These are phyloP conservation scores for Macrotrachela quadricornifera DNA, from an alignment of 1,140 invertebrate species.

Conservation along the genomic window DNA sequence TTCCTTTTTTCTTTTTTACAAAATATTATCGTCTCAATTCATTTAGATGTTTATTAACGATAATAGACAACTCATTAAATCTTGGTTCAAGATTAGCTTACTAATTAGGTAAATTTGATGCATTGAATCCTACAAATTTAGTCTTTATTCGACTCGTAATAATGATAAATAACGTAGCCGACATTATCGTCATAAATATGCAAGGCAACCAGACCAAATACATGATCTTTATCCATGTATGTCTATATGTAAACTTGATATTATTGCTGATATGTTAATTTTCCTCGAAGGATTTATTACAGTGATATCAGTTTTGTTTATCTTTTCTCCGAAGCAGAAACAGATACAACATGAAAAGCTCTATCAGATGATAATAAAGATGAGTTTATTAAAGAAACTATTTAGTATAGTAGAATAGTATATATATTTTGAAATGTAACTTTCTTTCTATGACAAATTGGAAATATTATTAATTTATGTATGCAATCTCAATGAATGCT, in stretches of 20 bases:
- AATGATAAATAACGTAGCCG: conserved; percentile 53
- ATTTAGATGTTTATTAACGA: no score
- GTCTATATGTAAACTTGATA: conserved; percentile 59
- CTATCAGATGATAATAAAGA: conserved; percentile 44
- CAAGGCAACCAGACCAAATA: conserved; percentile 31
- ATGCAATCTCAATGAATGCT: conserved; percentile 59
- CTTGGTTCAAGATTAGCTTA: conserved; percentile 13
- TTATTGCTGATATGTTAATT: conserved; percentile 50
- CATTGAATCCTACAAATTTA: background rate
- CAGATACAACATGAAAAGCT: conserved; percentile 50
- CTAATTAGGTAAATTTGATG: background rate
- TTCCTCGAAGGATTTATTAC: no score
- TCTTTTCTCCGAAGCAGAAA: conserved; percentile 48
- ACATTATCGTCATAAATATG: conserved; percentile 52
- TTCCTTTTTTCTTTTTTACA: no score
- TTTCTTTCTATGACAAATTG: conserved; percentile 17
- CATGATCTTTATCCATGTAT: conserved; percentile 52
- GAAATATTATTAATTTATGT: conserved; percentile 36
- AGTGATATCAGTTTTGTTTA: conserved; percentile 5
- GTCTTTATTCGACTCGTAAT: conserved; percentile 36
- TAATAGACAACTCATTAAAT: no score
- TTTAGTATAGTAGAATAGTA: conserved; percentile 16
- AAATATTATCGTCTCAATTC: no score
- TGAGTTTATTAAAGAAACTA: conserved; percentile 49
- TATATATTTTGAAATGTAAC: background rate